These are phyloP conservation scores for Gila orcuttii DNA, from an alignment of 2,113 vertebrate genomes.

Conservation along the genomic window DNA sequence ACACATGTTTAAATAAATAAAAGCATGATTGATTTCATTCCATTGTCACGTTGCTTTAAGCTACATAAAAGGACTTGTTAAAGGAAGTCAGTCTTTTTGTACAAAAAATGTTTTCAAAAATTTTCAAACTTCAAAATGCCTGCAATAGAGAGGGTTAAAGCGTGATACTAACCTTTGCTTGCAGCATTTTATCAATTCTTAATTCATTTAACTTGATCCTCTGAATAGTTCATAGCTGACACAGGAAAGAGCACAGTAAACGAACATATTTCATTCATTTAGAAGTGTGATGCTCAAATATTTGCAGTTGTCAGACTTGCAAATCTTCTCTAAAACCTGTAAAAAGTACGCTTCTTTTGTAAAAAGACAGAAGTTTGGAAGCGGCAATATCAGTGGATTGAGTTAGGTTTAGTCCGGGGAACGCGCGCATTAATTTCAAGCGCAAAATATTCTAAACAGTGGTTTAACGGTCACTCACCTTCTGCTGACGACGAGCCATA, in stretches of 20 bases:
- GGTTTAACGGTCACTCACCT: slow-evolving; percentile 75
- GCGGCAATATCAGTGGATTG: not conserved
- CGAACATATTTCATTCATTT: not conserved
- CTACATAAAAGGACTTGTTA: not conserved
- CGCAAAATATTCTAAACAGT: slow-evolving; percentile 1
- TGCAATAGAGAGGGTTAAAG: not conserved
- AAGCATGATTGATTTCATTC: not conserved
- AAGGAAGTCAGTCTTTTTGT: too few relatives aligned
- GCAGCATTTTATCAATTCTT: not conserved
- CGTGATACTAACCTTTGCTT: not conserved
- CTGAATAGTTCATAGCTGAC: not conserved
- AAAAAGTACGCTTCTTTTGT: not conserved
- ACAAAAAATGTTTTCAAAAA: not conserved
- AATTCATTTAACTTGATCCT: not conserved
- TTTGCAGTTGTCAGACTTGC: too few relatives aligned
- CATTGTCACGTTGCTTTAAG: not conserved
- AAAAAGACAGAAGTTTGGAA: not conserved
- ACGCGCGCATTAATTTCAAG: not conserved
- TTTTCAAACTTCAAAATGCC: not conserved
- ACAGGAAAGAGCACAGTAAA: not conserved
- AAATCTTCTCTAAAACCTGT: not conserved
- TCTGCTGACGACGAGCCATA: slow-evolving; percentile 90
- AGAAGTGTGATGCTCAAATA: not conserved
- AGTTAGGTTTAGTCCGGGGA: too few relatives aligned
- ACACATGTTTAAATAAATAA: not conserved